These are phyloP conservation scores for Nicator chloris DNA, from an alignment of 2,113 vertebrate species.

Conservation along the genomic window DNA sequence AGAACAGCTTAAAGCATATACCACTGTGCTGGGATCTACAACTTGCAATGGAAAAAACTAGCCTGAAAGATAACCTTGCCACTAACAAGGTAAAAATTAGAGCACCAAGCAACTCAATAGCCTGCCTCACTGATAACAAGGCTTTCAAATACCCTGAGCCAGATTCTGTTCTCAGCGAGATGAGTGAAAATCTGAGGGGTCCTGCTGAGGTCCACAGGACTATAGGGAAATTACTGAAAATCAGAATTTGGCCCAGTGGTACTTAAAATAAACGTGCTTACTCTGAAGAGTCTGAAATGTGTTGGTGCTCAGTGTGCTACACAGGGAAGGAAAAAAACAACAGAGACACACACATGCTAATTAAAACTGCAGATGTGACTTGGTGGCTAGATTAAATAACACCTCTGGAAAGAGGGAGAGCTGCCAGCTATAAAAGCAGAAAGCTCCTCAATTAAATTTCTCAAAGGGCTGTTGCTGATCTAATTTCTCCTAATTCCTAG, in stretches of 20 bases:
- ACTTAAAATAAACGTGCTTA: not conserved
- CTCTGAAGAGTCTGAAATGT: not conserved
- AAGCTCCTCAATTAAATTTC: not conserved
- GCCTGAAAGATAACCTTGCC: slow-evolving; percentile 49
- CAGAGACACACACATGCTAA: not conserved
- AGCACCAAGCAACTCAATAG: not conserved
- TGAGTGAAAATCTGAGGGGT: not conserved
- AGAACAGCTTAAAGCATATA: not conserved
- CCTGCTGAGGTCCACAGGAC: slow-evolving; percentile 34
- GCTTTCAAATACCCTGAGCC: slow-evolving; percentile 19
- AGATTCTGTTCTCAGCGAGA: not conserved
- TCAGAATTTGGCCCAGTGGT: not conserved
- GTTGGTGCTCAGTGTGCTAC: not conserved
- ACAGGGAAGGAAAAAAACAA: slow-evolving; percentile 22
- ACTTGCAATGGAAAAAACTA: not conserved
- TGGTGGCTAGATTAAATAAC: slow-evolving; percentile 37
- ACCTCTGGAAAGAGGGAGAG: slow-evolving; percentile 24
- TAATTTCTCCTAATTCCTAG: slow-evolving; percentile 2
- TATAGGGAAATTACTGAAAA: slow-evolving; percentile 28
- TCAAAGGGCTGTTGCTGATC: not conserved
- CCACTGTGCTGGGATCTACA: slow-evolving; percentile 18
- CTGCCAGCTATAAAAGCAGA: slow-evolving; percentile 18
- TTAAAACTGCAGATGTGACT: slow-evolving; percentile 53
- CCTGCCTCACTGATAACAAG: slow-evolving; percentile 25
- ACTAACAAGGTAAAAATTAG: slow-evolving; percentile 59